A percentile compares a stretch with the other conserved stretches of the same genome.
Evolutionary conservation across 2,797 vertebrate species (phyloP).

Genomic region (Vipera latastei): DNA sequence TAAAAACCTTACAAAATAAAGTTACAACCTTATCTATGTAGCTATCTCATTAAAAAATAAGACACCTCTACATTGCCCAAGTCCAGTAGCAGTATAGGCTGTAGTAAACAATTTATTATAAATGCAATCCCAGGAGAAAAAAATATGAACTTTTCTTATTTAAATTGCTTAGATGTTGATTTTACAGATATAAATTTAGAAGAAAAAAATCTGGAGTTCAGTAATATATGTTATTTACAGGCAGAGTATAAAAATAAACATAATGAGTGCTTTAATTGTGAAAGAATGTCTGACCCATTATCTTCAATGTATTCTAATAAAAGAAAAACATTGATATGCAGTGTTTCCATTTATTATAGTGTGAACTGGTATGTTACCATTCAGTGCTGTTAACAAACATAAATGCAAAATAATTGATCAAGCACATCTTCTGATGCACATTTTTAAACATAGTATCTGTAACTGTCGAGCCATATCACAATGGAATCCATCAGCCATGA

Average conservation of each 20-base stretch:
- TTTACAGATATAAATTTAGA: background rate
- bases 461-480: slow-evolving; percentile 19
- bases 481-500: slow-evolving; percentile 8
- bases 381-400: slow-evolving; percentile 25
- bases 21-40: background rate
- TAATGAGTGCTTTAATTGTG: slow-evolving; percentile 4
- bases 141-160: background rate
- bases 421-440: slow-evolving; percentile 1
- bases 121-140: background rate
- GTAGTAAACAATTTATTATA: background rate
- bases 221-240: background rate
- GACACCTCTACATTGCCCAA: background rate
- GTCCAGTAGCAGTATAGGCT: background rate
- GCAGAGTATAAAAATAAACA: slow-evolving; percentile 7
- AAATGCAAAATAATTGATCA: slow-evolving; percentile 32
- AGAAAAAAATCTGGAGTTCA: background rate
- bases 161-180: slow-evolving; percentile 3
- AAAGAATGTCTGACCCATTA: slow-evolving; percentile 15
- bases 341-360: slow-evolving; percentile 7
- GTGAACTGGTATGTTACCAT: slow-evolving; percentile 15
- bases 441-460: slow-evolving; percentile 15
- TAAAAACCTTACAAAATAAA: background rate
- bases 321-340: slow-evolving; percentile 21
- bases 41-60: background rate
- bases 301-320: slow-evolving; percentile 24